A percentile compares a stretch with the other conserved stretches of the same genome.
Evolutionary conservation across 2,797 vertebrate species (phyloP).

Genomic region (Allobates femoralis): DNA sequence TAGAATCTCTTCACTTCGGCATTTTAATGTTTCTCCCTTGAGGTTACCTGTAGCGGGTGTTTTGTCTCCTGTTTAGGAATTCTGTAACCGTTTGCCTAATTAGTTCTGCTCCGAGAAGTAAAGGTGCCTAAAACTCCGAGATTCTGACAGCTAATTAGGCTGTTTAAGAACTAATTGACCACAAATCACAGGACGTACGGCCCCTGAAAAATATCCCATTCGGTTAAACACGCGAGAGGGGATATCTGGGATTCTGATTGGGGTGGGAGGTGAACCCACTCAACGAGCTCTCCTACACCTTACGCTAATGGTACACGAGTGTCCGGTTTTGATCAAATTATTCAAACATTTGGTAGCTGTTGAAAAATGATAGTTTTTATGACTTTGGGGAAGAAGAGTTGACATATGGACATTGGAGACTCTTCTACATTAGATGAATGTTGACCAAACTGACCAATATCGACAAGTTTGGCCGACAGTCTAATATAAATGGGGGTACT

Average conservation of each 20-base stretch:
- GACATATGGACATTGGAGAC: too few species aligned
- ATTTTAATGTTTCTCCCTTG: conserved; percentile 2
- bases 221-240: not conserved
- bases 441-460: too few species aligned
- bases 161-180: conserved; percentile 29
- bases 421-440: too few species aligned
- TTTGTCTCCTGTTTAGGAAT: conserved; percentile 26
- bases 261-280: conserved; percentile 7
- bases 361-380: not conserved
- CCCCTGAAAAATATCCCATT: conserved; percentile 7
- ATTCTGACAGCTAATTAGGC: conserved; percentile 30
- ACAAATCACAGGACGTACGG: conserved; percentile 20
- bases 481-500: too few species aligned
- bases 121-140: conserved; percentile 17
- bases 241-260: not conserved
- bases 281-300: not conserved
- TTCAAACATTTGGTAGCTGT: not conserved
- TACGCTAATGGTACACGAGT: not conserved
- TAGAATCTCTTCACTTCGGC: not conserved
- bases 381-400: not conserved
- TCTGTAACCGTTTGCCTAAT: conserved; percentile 31
- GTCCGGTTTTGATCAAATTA: not conserved
- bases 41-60: conserved; percentile 15
- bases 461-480: too few species aligned
- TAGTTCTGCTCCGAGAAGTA: conserved; percentile 26